phyloP scores from a whole-genome alignment of 2,888 invertebrate genomes.

The Drosophila koepferae region DNA sequence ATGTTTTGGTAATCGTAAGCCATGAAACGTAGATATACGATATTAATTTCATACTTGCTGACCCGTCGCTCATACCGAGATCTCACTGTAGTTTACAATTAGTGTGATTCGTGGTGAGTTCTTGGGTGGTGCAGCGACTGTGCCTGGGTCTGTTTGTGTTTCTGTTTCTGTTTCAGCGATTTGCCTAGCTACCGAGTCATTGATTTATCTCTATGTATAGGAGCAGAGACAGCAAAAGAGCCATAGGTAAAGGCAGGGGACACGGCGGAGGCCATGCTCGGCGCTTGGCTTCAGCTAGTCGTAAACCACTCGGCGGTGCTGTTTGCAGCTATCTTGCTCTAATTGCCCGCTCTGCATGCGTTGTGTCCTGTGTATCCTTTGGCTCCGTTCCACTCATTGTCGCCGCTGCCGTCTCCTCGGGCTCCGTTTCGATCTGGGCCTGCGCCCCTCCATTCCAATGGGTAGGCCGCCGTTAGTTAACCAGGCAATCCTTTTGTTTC shows the following conservation, averaged over 20 bases:
- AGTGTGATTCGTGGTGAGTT: slow-evolving; percentile 1
- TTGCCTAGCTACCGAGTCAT: slow-evolving; percentile 42
- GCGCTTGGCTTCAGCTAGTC: slow-evolving; percentile 32
- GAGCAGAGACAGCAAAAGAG: not conserved
- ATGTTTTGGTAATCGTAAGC: not conserved
- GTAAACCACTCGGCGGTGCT: slow-evolving; percentile 26
- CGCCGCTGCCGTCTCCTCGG: not conserved
- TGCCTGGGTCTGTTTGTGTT: slow-evolving; percentile 6
- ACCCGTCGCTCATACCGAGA: not conserved
- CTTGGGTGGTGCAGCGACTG: not conserved
- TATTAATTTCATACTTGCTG: not conserved
- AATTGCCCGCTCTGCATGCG: slow-evolving; percentile 62
- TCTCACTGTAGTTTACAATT: slow-evolving; percentile 29
- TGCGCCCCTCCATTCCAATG: slow-evolving; percentile 15
- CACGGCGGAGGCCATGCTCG: slow-evolving; percentile 14
- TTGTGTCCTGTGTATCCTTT: slow-evolving; percentile 36
- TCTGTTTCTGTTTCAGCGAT: slow-evolving; percentile 14
- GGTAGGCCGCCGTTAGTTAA: slow-evolving; percentile 37
- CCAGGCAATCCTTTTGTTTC: slow-evolving; percentile 60
- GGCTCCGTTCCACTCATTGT: not conserved
- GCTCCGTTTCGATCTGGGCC: slow-evolving; percentile 12
- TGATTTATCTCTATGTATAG: slow-evolving; percentile 50
- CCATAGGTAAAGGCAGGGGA: not conserved
- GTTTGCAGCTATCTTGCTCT: slow-evolving; percentile 64
- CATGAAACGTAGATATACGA: not conserved